Percentiles rank a stretch among this genome's conserved stretches.
Evolutionary conservation across 1,140 invertebrate genomes (phyloP).

Genomic region (Drosophila pseudoobscura): DNA sequence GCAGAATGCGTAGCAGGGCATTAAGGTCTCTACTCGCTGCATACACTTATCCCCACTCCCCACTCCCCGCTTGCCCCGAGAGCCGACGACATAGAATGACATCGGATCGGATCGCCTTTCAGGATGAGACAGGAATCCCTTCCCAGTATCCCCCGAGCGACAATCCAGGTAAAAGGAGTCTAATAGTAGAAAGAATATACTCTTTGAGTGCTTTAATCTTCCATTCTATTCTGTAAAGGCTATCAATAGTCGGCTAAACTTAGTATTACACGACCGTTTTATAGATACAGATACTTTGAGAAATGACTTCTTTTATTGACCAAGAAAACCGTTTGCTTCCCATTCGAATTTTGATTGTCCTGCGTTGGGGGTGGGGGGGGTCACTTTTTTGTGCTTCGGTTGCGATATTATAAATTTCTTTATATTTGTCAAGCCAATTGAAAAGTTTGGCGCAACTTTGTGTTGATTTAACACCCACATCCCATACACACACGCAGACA

Average conservation of each 20-base stretch:
- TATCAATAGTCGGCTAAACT: too few relatives aligned
- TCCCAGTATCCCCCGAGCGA: too few relatives aligned
- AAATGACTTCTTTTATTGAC: slow-evolving; percentile 28
- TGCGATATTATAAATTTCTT: slow-evolving; percentile 66
- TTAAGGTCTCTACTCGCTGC: slow-evolving; percentile 48
- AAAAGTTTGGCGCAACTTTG: slow-evolving; percentile 72
- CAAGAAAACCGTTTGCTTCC: background rate
- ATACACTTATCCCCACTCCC: slow-evolving; percentile 23
- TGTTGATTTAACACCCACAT: slow-evolving; percentile 71
- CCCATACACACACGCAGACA: slow-evolving; percentile 9
- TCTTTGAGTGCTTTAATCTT: too few relatives aligned
- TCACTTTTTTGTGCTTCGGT: slow-evolving; percentile 19
- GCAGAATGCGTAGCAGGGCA: slow-evolving; percentile 63
- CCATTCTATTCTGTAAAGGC: too few relatives aligned
- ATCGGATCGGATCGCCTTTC: too few relatives aligned
- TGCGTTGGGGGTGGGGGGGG: slow-evolving; percentile 7
- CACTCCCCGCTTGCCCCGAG: too few relatives aligned
- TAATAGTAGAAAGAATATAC: too few relatives aligned
- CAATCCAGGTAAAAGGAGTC: too few relatives aligned
- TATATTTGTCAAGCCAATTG: slow-evolving; percentile 78
- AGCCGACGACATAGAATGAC: too few relatives aligned
- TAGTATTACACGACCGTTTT: too few relatives aligned
- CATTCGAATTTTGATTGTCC: slow-evolving; percentile 27
- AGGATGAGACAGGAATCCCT: too few relatives aligned
- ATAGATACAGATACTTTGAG: slow-evolving; percentile 1